Percentiles rank a stretch among this genome's conserved stretches.
phyloP scores from a whole-genome alignment of 2,113 vertebrate genomes.

The Petrocephalus zakoni region DNA sequence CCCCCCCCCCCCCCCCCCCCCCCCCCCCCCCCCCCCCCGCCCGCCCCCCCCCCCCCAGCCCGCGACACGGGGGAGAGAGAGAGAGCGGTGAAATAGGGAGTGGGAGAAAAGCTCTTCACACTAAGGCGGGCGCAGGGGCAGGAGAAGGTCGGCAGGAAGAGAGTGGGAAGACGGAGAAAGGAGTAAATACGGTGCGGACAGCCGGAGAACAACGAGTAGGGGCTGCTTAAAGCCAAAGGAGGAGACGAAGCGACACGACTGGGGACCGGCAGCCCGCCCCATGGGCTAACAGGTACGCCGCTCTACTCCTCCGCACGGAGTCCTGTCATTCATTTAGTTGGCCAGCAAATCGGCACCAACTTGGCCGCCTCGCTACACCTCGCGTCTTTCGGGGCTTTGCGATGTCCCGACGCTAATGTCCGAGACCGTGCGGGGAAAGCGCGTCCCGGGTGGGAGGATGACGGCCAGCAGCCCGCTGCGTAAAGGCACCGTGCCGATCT shows the following conservation, averaged over 20 bases:
- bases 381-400: background rate
- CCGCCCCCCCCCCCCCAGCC: too few species aligned
- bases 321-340: conserved; percentile 9
- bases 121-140: background rate
- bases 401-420: background rate
- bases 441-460: background rate
- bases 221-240: background rate
- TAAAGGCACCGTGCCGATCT: background rate
- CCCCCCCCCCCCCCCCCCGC: too few species aligned
- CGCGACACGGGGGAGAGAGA: too few species aligned
- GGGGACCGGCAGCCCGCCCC: background rate
- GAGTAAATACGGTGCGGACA: background rate
- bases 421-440: background rate
- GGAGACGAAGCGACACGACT: background rate
- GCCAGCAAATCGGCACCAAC: background rate
- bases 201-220: background rate
- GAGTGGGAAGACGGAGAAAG: background rate
- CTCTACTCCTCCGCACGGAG: background rate
- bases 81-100: background rate
- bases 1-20: too few species aligned
- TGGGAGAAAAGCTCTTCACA: conserved; percentile 9
- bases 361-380: background rate
- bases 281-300: conserved; percentile 22
- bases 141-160: background rate
- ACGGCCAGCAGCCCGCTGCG: background rate